Evolutionary conservation across 2,888 invertebrate genomes (phyloP).

Genomic region (Cryptocephalus primarius): DNA sequence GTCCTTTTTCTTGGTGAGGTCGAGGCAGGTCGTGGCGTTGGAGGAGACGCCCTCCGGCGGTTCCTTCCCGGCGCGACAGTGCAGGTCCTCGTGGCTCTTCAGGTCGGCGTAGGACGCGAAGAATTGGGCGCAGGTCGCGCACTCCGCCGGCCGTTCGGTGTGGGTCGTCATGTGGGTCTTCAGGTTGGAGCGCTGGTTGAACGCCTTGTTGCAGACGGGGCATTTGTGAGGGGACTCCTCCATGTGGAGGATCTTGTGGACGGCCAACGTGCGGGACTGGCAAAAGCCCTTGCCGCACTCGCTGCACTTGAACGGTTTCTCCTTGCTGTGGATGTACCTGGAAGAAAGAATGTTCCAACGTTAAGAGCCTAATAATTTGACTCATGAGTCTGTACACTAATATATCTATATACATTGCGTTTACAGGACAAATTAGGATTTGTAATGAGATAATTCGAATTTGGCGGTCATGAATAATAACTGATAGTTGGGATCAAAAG

Average conservation of each 20-base stretch:
- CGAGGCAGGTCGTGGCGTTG: constrained; percentile 20
- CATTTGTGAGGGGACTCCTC: constrained; percentile 92
- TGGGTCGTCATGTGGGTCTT: constrained; percentile 86
- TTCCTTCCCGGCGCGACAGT: background rate
- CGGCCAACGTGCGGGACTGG: constrained; percentile 90
- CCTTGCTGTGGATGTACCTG: constrained; percentile 96
- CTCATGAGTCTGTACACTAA: too few species aligned
- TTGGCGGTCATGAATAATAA: too few species aligned
- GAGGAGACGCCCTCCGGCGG: constrained; percentile 12
- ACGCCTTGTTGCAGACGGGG: constrained; percentile 76
- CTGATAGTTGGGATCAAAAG: too few species aligned
- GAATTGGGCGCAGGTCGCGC: constrained; percentile 27
- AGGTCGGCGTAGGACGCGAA: constrained; percentile 30
- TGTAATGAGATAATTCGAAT: too few species aligned
- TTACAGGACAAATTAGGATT: too few species aligned
- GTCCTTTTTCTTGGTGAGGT: constrained; percentile 23
- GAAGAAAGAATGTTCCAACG: constrained; percentile 21
- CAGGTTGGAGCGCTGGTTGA: constrained; percentile 86
- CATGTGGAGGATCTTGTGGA: constrained; percentile 88
- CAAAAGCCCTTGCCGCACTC: constrained; percentile 98
- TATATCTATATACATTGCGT: too few species aligned
- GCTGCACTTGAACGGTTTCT: constrained; percentile 95
- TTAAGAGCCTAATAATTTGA: background rate
- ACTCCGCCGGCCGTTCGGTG: constrained; percentile 49
- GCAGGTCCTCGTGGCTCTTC: constrained; percentile 24